Evolutionary conservation across 1,140 invertebrate genomes (phyloP).

Genomic region (Epicauta chinensis): DNA sequence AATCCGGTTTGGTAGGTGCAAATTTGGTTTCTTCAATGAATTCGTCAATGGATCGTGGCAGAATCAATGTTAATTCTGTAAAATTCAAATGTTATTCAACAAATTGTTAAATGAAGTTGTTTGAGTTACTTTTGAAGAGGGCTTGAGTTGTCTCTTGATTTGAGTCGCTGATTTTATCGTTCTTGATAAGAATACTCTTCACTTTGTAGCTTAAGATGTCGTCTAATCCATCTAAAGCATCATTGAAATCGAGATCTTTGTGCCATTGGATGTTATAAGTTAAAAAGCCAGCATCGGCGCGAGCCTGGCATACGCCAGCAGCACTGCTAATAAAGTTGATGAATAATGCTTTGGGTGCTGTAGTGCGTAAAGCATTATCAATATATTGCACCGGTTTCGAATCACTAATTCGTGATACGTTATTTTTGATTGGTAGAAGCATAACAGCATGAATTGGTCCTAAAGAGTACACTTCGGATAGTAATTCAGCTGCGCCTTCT

Average conservation of each 20-base stretch:
- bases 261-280: constrained; percentile 35
- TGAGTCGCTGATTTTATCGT: constrained; percentile 27
- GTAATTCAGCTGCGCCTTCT: constrained; percentile 32
- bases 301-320: constrained; percentile 28
- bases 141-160: constrained; percentile 31
- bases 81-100: no score
- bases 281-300: constrained; percentile 30
- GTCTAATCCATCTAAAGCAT: constrained; percentile 29
- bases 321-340: constrained; percentile 32
- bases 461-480: constrained; percentile 30
- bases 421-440: constrained; percentile 26
- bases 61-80: constrained; percentile 32
- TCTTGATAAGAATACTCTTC: constrained; percentile 32
- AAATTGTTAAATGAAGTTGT: no score
- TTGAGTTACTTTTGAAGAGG: constrained; percentile 36
- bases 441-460: constrained; percentile 36
- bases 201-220: constrained; percentile 29
- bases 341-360: constrained; percentile 35
- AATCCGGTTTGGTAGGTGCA: constrained; percentile 28
- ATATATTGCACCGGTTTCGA: constrained; percentile 35
- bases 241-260: constrained; percentile 25
- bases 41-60: constrained; percentile 29
- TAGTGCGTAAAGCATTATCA: constrained; percentile 31
- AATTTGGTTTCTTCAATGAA: constrained; percentile 20
- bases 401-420: constrained; percentile 20